These are phyloP conservation scores for Chaunax sp. DNA, from an alignment of 2,797 vertebrate species.

Conservation along the genomic window DNA sequence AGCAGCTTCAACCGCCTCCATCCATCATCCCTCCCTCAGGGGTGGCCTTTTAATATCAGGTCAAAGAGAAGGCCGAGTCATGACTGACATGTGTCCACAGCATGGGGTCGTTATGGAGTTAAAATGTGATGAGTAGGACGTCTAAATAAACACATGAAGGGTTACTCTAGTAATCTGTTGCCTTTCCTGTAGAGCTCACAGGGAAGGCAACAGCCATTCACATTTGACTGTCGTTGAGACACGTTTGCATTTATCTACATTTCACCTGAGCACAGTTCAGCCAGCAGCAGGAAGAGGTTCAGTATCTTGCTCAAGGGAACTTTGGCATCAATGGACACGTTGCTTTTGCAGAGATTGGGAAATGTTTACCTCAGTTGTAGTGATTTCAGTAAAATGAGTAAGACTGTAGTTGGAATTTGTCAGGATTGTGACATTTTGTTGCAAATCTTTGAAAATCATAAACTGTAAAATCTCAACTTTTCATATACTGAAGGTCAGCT, in stretches of 20 bases:
- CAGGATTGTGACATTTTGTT: not conserved
- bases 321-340: constrained; percentile 22
- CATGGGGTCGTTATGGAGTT: constrained; percentile 19
- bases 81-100: constrained; percentile 29
- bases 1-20: constrained; percentile 40
- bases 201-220: not conserved
- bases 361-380: not conserved
- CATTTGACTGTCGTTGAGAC: constrained; percentile 12
- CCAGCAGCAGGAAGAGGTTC: not conserved
- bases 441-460: no score
- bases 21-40: constrained; percentile 61
- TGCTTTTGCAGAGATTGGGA: not conserved
- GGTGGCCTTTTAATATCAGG: constrained; percentile 49
- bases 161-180: not conserved
- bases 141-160: not conserved
- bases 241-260: constrained; percentile 11
- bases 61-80: constrained; percentile 40
- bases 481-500: not conserved
- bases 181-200: not conserved
- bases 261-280: constrained; percentile 30
- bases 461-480: not conserved
- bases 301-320: constrained; percentile 13
- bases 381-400: not conserved
- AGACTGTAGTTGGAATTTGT: not conserved
- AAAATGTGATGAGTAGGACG: not conserved